These are phyloP conservation scores for Callorhinus ursinus DNA, from an alignment of 2,113 vertebrate species.

Conservation along the genomic window DNA sequence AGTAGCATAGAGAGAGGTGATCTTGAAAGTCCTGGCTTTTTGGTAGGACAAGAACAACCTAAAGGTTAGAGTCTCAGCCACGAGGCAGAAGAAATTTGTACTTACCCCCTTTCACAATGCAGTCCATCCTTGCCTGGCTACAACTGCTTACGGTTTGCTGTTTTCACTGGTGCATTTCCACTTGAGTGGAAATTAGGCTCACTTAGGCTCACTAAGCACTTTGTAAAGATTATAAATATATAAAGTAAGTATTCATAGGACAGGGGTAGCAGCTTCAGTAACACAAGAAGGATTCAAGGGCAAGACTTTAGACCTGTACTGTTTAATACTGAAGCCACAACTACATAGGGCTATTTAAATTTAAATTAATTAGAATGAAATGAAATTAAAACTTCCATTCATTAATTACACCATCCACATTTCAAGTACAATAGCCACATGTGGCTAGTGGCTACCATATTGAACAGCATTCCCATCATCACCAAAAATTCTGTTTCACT, in stretches of 20 bases:
- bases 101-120: background rate
- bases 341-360: background rate
- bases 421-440: background rate
- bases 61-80: background rate
- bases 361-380: background rate
- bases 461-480: background rate
- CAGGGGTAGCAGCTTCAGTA: background rate
- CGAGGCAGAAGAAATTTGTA: background rate
- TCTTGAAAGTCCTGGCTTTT: background rate
- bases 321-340: background rate
- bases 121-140: background rate
- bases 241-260: background rate
- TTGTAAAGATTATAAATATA: background rate
- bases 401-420: background rate
- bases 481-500: background rate
- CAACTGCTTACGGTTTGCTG: background rate
- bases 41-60: background rate
- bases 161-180: background rate
- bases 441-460: background rate
- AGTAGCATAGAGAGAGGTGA: background rate
- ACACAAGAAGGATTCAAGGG: background rate
- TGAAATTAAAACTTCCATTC: background rate
- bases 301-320: background rate
- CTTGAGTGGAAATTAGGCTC: background rate
- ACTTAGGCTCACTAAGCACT: background rate